These are phyloP conservation scores for Sitta europaea DNA, from an alignment of 2,113 vertebrate species.

Conservation along the genomic window DNA sequence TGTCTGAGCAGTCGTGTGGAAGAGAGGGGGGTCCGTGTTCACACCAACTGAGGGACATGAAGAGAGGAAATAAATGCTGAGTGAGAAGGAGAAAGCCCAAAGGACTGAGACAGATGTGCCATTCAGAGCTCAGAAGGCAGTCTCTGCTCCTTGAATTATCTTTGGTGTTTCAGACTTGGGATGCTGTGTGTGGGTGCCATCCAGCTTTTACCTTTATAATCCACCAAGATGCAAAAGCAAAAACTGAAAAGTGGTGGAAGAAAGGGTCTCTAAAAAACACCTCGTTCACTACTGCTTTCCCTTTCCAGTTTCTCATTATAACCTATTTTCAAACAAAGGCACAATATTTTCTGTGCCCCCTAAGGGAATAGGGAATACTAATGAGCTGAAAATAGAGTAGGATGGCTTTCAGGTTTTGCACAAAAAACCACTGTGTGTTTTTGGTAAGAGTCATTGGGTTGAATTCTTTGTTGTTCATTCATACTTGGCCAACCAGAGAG, in stretches of 20 bases:
- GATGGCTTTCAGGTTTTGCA: neutral
- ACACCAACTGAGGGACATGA: neutral
- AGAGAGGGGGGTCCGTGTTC: neutral
- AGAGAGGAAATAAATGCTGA: neutral
- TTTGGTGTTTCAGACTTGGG: neutral
- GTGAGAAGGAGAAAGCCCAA: neutral
- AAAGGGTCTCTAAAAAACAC: neutral
- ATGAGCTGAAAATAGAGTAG: neutral
- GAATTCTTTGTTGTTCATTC: neutral
- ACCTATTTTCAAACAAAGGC: neutral
- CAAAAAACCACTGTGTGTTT: neutral
- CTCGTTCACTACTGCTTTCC: neutral
- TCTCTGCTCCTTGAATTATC: neutral
- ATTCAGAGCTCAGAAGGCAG: neutral
- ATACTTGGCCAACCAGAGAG: neutral
- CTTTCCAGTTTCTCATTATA: neutral
- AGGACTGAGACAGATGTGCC: neutral
- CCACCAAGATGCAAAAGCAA: neutral
- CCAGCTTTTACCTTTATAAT: neutral
- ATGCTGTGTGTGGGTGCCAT: neutral
- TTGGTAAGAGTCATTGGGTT: neutral
- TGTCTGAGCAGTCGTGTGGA: neutral
- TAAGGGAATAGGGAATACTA: neutral
- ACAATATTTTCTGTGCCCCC: neutral
- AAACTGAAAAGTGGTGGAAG: neutral